A percentile compares a stretch with the other conserved stretches of the same genome.
Evolutionary conservation across 2,888 invertebrate species (phyloP).

Genomic region (Aphodius sticticus): DNA sequence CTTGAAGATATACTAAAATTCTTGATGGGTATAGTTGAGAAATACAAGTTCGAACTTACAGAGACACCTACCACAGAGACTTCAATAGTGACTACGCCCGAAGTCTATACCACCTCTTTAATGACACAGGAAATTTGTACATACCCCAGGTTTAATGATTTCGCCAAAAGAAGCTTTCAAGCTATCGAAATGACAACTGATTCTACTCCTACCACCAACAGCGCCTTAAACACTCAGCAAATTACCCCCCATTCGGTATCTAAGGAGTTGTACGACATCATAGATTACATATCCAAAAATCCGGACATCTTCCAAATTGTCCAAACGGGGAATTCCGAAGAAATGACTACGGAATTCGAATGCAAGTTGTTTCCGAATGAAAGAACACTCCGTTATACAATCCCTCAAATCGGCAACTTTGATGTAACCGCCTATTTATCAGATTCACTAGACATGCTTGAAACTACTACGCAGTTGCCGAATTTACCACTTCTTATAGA

Average conservation of each 20-base stretch:
- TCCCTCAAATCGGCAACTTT: background rate
- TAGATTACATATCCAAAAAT: background rate
- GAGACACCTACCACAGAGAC: background rate
- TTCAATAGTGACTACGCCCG: background rate
- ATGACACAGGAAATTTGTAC: background rate
- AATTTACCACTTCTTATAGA: background rate
- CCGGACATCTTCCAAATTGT: background rate
- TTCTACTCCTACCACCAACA: background rate
- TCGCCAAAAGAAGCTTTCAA: background rate
- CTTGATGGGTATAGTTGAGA: background rate
- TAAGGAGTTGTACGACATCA: background rate
- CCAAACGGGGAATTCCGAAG: background rate
- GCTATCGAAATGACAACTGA: background rate
- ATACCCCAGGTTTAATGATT: background rate
- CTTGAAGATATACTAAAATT: conserved; percentile 8
- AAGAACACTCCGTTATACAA: background rate
- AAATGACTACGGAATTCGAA: background rate
- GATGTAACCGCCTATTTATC: background rate
- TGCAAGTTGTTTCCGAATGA: background rate
- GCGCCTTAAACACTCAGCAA: background rate
- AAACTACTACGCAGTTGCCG: background rate
- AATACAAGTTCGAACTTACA: conserved; percentile 5
- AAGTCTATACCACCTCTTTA: background rate
- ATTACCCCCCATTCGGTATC: background rate
- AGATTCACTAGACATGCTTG: background rate